A percentile compares a stretch with the other conserved stretches of the same genome.
phyloP scores from a whole-genome alignment of 2,113 vertebrate genomes.

The Oreotrochilus melanogaster region DNA sequence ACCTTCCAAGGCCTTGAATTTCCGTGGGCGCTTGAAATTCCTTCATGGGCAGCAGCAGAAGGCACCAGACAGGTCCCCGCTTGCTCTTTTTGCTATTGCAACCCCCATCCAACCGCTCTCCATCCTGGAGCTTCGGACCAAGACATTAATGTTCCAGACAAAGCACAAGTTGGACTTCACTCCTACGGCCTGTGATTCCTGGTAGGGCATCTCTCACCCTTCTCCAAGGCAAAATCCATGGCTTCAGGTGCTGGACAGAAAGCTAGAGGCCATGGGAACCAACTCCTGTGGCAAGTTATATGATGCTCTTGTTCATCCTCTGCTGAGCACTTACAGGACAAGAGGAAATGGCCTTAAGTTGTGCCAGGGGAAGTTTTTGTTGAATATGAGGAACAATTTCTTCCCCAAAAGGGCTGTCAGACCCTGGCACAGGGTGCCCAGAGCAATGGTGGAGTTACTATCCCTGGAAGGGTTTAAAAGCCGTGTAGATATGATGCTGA shows the following conservation, averaged over 20 bases:
- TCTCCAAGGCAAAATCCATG: background rate
- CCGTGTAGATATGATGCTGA: no score
- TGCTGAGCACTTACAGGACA: background rate
- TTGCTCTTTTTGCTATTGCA: conserved; percentile 23
- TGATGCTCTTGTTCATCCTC: background rate
- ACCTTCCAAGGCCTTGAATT: conserved; percentile 12
- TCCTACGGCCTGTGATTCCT: conserved; percentile 15
- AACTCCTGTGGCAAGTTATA: background rate
- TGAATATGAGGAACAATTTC: no score
- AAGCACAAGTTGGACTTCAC: conserved; percentile 62
- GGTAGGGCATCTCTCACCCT: background rate
- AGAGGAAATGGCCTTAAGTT: no score
- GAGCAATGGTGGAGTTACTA: no score
- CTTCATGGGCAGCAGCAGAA: background rate
- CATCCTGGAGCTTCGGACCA: background rate
- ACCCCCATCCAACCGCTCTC: background rate
- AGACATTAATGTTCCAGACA: background rate
- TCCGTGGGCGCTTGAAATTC: background rate
- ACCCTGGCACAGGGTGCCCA: no score
- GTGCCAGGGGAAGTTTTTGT: no score
- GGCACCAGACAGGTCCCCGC: background rate
- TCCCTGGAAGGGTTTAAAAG: no score
- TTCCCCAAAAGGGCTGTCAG: no score
- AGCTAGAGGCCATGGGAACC: background rate
- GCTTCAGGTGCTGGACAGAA: background rate